Evolutionary conservation across 2,113 vertebrate species (phyloP), one percentile per base, ranked within the genome.

Genomic region (Procavia capensis): DNA sequence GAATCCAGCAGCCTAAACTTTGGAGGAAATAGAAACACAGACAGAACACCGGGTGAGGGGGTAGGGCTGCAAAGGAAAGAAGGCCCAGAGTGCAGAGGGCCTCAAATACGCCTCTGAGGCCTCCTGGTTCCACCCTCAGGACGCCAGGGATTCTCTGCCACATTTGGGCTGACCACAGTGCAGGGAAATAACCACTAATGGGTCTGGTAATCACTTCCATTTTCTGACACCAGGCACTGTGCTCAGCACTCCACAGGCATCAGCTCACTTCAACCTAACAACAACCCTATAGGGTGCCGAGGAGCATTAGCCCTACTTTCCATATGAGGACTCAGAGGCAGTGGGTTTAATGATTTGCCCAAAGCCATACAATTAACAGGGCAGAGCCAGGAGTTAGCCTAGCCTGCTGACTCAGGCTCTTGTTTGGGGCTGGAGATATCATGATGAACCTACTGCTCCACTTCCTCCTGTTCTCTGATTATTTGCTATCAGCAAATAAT

Each of bases 401-500:
- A 14, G 80, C 36, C 68, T 81, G 4, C 59, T 50, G 17, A 75
- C 54, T 41, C 24, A 45, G 0, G 0, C 50, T 47, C 39, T 66
- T 10, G 31, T 41, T 22, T 61, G 14, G 36, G 72, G 50, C 61
- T 90, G 59, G 74, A n/a, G 61, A 78, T 4, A 3, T 45, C 36
- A 29, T 0, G 14, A 88, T 54, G 36, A 81, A 64, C 68, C 45
- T 59, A 64, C 74, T 45, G 24, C 45, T 54, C 27, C 27, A 25
- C 45, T 75, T 57, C 50, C 76, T 90, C 43, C 34, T 43, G 31
- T 10, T 84, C 34, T 92, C 88, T 81, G 34, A n/a, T n/a, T n/a
- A n/a, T n/a, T n/a, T 34, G 14, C 47, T 50, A 88, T 43, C 82
- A 57, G 50, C 81, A 93, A 91, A 82, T 36, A 57, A 91, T n/a